A percentile compares a stretch with the other conserved stretches of the same genome.
phyloP scores from a whole-genome alignment of 2,113 vertebrate genomes.

The Hoplias malabaricus region DNA sequence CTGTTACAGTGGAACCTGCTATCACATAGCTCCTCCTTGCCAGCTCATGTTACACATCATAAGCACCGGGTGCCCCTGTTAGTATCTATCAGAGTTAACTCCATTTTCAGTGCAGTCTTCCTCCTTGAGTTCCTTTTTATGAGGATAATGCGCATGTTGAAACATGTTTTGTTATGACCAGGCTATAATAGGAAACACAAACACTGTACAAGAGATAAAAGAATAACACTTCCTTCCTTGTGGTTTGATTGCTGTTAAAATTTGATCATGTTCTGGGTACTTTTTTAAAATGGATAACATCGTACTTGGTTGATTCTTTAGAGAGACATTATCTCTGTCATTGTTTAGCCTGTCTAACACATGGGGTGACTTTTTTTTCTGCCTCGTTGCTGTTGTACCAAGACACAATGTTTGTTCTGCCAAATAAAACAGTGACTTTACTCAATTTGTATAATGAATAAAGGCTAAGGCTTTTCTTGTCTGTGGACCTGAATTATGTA shows the following conservation, averaged over 20 bases:
- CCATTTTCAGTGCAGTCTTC: neutral
- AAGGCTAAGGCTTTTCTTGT: neutral
- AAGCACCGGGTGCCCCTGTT: conserved; percentile 13
- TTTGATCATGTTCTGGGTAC: neutral
- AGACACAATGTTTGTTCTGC: neutral
- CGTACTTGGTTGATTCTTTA: neutral
- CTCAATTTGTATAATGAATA: neutral
- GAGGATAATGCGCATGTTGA: neutral
- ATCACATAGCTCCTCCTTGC: conserved; percentile 33
- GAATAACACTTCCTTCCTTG: neutral
- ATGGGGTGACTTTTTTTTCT: neutral
- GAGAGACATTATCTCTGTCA: neutral
- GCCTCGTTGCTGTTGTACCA: neutral
- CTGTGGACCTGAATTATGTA: neutral
- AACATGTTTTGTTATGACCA: neutral
- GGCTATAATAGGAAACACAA: neutral
- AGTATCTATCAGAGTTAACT: neutral
- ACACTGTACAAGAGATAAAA: neutral
- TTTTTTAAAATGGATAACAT: neutral
- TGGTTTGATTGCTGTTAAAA: neutral
- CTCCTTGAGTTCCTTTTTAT: neutral
- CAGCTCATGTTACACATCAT: conserved; percentile 37
- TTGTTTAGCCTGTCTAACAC: neutral
- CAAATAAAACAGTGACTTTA: neutral
- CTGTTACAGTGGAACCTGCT: neutral